phyloP scores from a whole-genome alignment of 2,113 vertebrate genomes.

The Artemisiospiza belli region DNA sequence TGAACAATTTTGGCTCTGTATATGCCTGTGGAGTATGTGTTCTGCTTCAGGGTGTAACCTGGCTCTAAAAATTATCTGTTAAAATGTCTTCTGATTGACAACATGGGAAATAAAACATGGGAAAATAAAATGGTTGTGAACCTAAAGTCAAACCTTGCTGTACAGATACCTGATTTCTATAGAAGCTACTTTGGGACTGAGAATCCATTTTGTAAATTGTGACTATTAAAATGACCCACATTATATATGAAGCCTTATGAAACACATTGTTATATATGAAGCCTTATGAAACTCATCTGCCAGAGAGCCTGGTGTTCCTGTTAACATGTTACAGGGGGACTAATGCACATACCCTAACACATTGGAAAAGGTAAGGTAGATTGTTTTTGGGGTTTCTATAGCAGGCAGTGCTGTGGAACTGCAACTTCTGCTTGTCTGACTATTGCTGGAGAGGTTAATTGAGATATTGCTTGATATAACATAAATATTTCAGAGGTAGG shows the following conservation, averaged over 20 bases:
- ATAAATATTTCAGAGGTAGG: constrained; percentile 6
- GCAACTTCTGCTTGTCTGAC: background rate
- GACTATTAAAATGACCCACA: background rate
- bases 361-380: background rate
- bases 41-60: background rate
- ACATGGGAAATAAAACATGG: background rate
- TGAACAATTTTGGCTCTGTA: background rate
- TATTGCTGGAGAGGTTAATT: background rate
- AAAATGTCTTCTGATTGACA: background rate
- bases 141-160: background rate
- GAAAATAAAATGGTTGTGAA: background rate
- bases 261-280: background rate
- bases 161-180: background rate
- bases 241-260: background rate
- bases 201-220: background rate
- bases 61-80: background rate
- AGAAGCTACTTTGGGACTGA: background rate
- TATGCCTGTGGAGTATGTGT: background rate
- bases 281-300: background rate
- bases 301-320: background rate
- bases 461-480: background rate
- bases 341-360: background rate
- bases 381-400: background rate
- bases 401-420: background rate
- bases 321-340: background rate